Evolutionary conservation across 2,797 vertebrate species (phyloP).

Genomic region (Phalloptychus januarius): DNA sequence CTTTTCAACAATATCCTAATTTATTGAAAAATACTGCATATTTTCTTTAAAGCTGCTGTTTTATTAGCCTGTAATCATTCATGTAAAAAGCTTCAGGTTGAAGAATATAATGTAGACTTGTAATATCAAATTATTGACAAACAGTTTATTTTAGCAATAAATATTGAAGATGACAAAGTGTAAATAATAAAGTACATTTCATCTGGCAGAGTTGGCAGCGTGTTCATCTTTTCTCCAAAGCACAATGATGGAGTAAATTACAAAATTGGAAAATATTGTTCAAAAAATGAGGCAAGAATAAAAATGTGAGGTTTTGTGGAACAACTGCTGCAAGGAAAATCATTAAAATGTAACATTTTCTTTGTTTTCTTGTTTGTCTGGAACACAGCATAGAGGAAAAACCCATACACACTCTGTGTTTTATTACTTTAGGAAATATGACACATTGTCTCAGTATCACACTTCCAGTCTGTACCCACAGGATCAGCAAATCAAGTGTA

Average conservation of each 20-base stretch:
- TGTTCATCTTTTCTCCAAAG: not conserved
- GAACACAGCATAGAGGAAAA: not conserved
- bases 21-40: not conserved
- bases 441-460: not conserved
- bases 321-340: not conserved
- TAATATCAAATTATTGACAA: not conserved
- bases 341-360: not conserved
- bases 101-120: not conserved
- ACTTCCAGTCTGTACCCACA: not conserved
- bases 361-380: not conserved
- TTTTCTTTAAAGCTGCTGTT: not conserved
- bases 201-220: not conserved
- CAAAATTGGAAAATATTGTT: not conserved
- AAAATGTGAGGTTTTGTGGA: not conserved
- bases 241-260: not conserved
- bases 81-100: not conserved
- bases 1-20: not conserved
- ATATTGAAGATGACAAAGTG: not conserved
- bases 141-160: not conserved
- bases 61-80: not conserved
- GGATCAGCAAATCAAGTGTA: slow-evolving; percentile 1
- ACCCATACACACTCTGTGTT: not conserved
- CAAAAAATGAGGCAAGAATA: not conserved
- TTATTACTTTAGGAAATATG: not conserved
- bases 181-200: not conserved